A percentile compares a stretch with the other conserved stretches of the same genome.
Conservation (phyloP, 2,797 vertebrate species). For the Characodon lateralis region DNA sequence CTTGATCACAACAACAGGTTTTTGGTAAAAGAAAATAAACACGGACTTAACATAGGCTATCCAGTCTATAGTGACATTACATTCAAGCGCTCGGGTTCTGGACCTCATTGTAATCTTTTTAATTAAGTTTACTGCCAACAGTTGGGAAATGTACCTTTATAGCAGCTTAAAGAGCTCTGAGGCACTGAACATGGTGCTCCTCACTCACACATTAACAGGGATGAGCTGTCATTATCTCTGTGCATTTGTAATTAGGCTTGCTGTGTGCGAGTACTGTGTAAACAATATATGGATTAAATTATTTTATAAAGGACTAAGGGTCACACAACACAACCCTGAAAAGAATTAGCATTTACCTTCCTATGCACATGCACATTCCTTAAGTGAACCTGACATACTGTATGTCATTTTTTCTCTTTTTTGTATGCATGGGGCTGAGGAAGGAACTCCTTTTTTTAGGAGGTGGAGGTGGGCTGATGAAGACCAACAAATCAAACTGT, state of each 20-base stretch:
- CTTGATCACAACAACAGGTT: background rate
- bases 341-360: background rate
- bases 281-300: background rate
- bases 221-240: background rate
- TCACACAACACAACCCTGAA: background rate
- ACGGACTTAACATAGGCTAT: background rate
- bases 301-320: background rate
- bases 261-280: background rate
- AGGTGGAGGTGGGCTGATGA: background rate
- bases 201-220: background rate
- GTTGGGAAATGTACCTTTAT: background rate
- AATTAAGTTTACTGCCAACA: background rate
- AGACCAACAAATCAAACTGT: background rate
- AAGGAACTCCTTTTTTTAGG: background rate
- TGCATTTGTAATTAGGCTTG: constrained; percentile 1
- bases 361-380: background rate
- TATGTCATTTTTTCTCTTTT: background rate
- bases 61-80: background rate
- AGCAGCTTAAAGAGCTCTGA: background rate
- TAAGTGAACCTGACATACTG: background rate
- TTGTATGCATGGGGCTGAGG: background rate
- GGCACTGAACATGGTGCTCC: background rate
- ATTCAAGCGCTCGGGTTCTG: background rate
- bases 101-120: background rate
- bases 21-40: background rate